Conservation (phyloP, 1,140 invertebrate species). For the Hesperophylax magnus region DNA sequence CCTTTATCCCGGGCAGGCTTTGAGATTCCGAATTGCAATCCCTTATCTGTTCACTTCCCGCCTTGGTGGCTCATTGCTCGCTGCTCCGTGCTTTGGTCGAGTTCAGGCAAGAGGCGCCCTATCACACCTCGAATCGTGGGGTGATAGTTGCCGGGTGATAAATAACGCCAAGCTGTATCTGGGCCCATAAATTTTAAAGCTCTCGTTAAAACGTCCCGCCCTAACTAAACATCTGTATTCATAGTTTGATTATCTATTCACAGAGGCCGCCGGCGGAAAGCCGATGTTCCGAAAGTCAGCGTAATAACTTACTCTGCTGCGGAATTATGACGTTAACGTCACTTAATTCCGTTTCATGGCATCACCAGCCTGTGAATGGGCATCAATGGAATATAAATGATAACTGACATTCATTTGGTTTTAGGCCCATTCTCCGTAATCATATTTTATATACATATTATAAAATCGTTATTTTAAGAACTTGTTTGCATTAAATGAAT, state of each 20-base stretch:
- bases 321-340: constrained; percentile 21
- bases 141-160: constrained; percentile 43
- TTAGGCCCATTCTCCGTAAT: neutral
- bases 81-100: neutral
- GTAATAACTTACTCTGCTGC: constrained; percentile 4
- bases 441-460: neutral
- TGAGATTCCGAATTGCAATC: too few species aligned
- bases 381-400: neutral
- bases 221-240: constrained; percentile 55
- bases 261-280: neutral
- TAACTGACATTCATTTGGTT: neutral
- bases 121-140: constrained; percentile 41
- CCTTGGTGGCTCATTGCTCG: neutral
- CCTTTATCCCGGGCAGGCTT: too few species aligned
- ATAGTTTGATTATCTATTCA: constrained; percentile 58
- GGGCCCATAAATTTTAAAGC: constrained; percentile 51
- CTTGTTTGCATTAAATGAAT: neutral
- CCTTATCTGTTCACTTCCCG: neutral
- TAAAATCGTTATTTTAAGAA: neutral
- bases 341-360: neutral
- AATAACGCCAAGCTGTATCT: constrained; percentile 52
- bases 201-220: constrained; percentile 47
- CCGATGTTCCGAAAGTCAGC: neutral
- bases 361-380: neutral
- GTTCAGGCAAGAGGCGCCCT: constrained; percentile 1